phyloP scores from a whole-genome alignment of 2,797 vertebrate genomes.

The Threskiornis aethiopicus region DNA sequence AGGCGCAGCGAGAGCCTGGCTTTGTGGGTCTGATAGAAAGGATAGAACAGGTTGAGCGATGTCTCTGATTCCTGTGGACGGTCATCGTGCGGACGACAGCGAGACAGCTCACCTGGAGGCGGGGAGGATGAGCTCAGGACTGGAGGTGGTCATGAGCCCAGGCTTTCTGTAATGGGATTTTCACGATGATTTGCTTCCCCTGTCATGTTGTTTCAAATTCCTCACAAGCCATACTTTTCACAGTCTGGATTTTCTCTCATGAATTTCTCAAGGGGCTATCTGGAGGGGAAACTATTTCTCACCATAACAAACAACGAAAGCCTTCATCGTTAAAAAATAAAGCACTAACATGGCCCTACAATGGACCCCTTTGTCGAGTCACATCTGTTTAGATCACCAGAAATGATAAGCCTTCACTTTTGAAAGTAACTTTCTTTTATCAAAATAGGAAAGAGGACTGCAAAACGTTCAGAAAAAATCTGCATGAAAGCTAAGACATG shows the following conservation, averaged over 20 bases:
- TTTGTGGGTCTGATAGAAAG: not conserved
- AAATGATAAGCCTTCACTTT: conserved; percentile 45
- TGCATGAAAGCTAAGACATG: not conserved
- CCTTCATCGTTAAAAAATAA: conserved; percentile 57
- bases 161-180: not conserved
- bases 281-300: conserved; percentile 63
- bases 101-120: not conserved
- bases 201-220: conserved; percentile 61
- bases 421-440: conserved; percentile 41
- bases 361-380: conserved; percentile 56
- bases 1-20: rapidly evolving
- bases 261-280: conserved; percentile 63
- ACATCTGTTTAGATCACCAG: conserved; percentile 64
- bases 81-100: rapidly evolving
- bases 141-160: not conserved
- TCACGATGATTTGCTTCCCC: conserved; percentile 9
- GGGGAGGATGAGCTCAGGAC: not conserved
- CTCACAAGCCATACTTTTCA: conserved; percentile 60
- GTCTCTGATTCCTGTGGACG: not conserved
- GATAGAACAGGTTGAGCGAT: not conserved
- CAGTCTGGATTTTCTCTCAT: conserved; percentile 64
- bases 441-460: conserved; percentile 4
- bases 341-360: conserved; percentile 24
- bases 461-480: not conserved
- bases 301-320: conserved; percentile 66